Evolutionary conservation across 2,113 vertebrate genomes (phyloP), one percentile per base, ranked within the genome.

Genomic region (Mormoops blainvillei): DNA sequence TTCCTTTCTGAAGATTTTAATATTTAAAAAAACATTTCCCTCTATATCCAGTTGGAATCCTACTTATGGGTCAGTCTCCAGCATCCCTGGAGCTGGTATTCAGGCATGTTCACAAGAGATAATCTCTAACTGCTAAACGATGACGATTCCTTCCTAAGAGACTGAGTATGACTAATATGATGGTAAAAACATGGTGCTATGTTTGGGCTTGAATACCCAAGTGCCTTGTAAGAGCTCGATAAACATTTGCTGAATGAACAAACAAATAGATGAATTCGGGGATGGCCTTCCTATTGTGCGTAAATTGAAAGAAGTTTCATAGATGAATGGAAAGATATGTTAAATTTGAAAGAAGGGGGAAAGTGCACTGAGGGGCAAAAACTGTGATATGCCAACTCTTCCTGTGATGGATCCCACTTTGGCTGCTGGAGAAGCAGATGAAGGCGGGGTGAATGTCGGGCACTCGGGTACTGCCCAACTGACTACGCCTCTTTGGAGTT

Each of bases 201-300:
- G n/a, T 78, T n/a, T 88, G 82, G 91, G 78, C 83, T 87, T 95
- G 31, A 89, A 83, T 63, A 67, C 26, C 63, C 50, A 52, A 84
- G 22, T 65, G 82, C 52, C 82, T 94, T 38, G 0, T 54, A 58
- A 52, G 38, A 81, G 48, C 58, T 88, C 43, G 26, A 67, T 54
- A 68, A 82, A 74, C 10, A 92, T 48, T 20, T 85, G 68, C 8
- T 38, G 45, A 80, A 76, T 76, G 52, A 93, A 94, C 18, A 94
- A 89, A 78, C 48, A 68, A 43, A 82, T 26, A 54, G 73, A 80
- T 74, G n/a, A 91, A 77, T 87, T 87, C 87, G 76, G 73, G 94
- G 74, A 78, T 38, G 24, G 50, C 15, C 70, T 80, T 68, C 43
- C 18, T 80, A 81, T 9, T 76, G 31, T 65, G 83, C 67, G 63